phyloP scores from a whole-genome alignment of 2,797 vertebrate genomes.

The Psittacula echo region DNA sequence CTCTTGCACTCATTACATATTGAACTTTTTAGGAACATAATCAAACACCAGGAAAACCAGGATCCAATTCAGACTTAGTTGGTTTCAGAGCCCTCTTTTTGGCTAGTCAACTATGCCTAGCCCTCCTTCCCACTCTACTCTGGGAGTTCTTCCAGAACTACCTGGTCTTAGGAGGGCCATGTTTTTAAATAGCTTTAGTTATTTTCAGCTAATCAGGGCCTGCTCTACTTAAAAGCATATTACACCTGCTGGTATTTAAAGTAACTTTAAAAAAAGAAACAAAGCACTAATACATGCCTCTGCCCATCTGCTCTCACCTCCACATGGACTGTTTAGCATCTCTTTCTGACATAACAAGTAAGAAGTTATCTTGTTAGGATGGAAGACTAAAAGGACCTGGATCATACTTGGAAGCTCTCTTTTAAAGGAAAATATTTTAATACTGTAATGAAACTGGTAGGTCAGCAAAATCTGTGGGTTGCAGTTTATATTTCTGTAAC shows the following conservation, averaged over 20 bases:
- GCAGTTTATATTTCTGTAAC: not conserved
- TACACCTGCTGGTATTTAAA: constrained; percentile 58
- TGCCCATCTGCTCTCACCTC: constrained; percentile 41
- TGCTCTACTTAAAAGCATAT: constrained; percentile 52
- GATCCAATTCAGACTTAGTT: not conserved
- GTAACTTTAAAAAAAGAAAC: constrained; percentile 48
- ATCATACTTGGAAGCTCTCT: not conserved
- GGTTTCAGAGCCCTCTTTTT: not conserved
- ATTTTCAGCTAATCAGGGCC: constrained; percentile 45
- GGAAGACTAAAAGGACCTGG: not conserved
- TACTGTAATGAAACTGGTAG: not conserved
- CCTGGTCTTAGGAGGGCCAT: not conserved
- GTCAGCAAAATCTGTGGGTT: not conserved
- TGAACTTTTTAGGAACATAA: not conserved
- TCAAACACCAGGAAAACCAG: not conserved
- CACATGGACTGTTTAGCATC: not conserved
- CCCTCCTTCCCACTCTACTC: not conserved
- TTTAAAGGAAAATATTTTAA: not conserved
- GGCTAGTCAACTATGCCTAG: not conserved
- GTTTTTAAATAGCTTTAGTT: constrained; percentile 48
- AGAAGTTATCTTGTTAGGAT: not conserved
- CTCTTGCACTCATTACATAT: not conserved
- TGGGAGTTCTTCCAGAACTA: not conserved
- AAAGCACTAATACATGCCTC: constrained; percentile 14
- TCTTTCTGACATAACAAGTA: not conserved